Percentiles rank a stretch among this genome's conserved stretches.
These are phyloP conservation scores for Muscidifurax raptorellus DNA, from an alignment of 1,140 invertebrate genomes.

Conservation along the genomic window DNA sequence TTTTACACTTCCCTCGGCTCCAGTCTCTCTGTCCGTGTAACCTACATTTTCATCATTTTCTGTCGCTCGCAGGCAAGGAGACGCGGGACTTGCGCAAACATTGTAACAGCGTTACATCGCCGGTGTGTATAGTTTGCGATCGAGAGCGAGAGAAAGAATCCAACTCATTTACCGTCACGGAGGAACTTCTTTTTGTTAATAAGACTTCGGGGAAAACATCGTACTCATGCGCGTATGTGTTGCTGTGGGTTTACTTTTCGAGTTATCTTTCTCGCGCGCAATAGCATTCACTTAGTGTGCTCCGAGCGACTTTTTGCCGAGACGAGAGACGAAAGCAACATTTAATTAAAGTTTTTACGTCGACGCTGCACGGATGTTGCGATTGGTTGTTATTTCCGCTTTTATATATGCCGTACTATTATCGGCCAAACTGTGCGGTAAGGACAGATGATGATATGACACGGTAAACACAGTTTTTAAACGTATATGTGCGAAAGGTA, in stretches of 20 bases:
- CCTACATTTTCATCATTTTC: conserved; percentile 23
- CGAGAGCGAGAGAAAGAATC: background rate
- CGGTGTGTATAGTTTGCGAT: conserved; percentile 41
- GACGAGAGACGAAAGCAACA: background rate
- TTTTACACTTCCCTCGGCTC: too few species aligned
- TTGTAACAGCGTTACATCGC: conserved; percentile 38
- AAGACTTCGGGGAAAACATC: background rate
- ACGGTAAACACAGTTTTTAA: background rate
- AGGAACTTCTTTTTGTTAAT: conserved; percentile 24
- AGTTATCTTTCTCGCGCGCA: conserved; percentile 9
- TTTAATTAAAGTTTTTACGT: background rate
- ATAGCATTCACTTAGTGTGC: background rate
- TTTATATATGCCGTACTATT: background rate
- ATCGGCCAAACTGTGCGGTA: background rate
- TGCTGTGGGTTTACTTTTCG: background rate
- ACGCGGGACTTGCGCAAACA: conserved; percentile 17
- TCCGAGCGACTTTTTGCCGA: background rate
- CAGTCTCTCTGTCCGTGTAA: background rate
- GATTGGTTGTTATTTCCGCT: background rate
- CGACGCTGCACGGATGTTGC: background rate
- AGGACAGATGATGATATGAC: too few species aligned
- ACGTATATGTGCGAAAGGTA: background rate
- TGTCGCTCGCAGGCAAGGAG: background rate
- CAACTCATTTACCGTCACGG: conserved; percentile 33
- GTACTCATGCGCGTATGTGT: background rate